phyloP scores from a whole-genome alignment of 2,113 vertebrate genomes.

The Leptosomus discolor region DNA sequence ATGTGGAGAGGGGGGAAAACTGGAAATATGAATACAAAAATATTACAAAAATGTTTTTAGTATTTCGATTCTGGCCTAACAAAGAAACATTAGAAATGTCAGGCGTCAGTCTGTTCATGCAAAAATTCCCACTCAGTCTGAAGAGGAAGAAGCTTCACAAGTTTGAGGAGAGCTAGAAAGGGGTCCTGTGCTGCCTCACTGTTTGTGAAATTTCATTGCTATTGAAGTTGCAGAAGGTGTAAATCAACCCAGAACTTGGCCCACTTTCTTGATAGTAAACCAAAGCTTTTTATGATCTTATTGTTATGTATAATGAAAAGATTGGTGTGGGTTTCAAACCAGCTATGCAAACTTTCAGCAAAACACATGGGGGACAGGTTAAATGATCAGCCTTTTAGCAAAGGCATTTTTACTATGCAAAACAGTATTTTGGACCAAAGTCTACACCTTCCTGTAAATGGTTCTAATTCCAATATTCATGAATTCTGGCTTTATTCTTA shows the following conservation, averaged over 20 bases:
- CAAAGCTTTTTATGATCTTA: background rate
- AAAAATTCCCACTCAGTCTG: background rate
- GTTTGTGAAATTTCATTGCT: background rate
- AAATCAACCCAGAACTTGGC: background rate
- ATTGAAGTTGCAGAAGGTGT: background rate
- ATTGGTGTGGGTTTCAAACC: background rate
- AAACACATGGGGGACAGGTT: background rate
- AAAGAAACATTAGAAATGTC: background rate
- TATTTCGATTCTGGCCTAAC: background rate
- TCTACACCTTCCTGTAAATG: background rate
- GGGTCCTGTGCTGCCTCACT: background rate
- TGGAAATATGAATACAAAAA: background rate
- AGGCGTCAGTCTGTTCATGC: background rate
- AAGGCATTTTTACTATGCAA: background rate
- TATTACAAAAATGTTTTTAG: background rate
- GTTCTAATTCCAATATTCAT: background rate
- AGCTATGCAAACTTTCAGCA: background rate
- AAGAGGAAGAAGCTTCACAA: background rate
- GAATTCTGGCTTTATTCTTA: background rate
- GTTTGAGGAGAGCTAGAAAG: background rate
- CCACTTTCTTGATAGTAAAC: background rate
- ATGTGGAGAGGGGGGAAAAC: background rate
- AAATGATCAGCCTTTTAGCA: background rate
- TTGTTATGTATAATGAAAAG: background rate
- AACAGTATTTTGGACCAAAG: background rate